Evolutionary conservation across 2,113 vertebrate species (phyloP), one percentile per base, ranked within the genome.

Genomic region (Sander vitreus): DNA sequence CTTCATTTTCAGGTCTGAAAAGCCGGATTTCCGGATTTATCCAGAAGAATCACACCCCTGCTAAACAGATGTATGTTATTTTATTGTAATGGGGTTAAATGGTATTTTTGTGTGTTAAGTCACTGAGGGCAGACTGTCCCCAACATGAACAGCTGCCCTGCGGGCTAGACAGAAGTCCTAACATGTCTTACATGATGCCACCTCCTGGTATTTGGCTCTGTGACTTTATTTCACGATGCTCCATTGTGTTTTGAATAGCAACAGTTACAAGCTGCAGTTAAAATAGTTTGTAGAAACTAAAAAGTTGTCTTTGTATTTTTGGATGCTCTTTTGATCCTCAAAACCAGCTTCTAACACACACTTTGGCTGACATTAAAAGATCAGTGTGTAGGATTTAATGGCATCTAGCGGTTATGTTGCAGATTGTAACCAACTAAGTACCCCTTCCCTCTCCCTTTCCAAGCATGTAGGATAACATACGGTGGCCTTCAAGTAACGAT

Each of bases 121-220:
- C 45, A 23, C 27, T 8, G 39, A 70, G 21, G 12, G n/a, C 19
- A 71, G 48, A 63, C 18, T n/a, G 48, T 73, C 55, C n/a, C 30
- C 58, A 13, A n/a, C 43, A 11, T 14, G 18, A 72, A 7, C 75
- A 81, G 82, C 66, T 67, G 74, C 66, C 51, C 65, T 51, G 19
- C 48, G 33, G 43, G 57, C 15, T 3, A 0, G 67, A 69, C 69
- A 69, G 65, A 65, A 83, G 73, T 78, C 54, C 0, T 47, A 36
- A 76, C 47, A 70, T 19, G 60, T 45, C 67, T 85, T 45, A 66
- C 80, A 86, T 71, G 84, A 87, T 76, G 79, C 48, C 67, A 14
- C 76, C 73, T 73, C 72, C 71, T 57, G 76, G 43, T 76, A 63
- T 77, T 74, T 75, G 51, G 72, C 1, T 53, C 18, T 11, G 47